Conservation (phyloP, 2,113 vertebrate genomes). For the Bubalus kerabau region DNA sequence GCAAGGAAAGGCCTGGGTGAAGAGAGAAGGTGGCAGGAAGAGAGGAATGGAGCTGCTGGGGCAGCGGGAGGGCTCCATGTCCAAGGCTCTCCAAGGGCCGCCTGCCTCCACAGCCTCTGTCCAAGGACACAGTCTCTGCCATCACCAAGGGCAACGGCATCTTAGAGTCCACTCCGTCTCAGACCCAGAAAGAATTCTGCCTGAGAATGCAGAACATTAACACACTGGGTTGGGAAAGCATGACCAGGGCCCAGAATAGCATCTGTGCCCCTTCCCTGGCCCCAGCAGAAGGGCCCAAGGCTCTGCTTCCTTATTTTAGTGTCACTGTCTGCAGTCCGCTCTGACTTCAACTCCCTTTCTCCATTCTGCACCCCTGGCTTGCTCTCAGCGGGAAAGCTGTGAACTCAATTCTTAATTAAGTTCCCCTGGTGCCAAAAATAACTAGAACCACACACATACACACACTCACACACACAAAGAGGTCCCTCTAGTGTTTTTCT, state of each 20-base stretch:
- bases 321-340: neutral
- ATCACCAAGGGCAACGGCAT: neutral
- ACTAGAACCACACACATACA: neutral
- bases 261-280: rapidly evolving
- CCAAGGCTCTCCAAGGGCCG: neutral
- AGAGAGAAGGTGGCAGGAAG: neutral
- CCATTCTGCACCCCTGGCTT: neutral
- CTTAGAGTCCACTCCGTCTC: neutral
- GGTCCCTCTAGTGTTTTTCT: neutral
- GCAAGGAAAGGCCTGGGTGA: neutral
- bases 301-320: neutral
- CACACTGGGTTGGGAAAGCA: neutral
- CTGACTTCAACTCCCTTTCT: neutral
- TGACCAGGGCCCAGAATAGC: neutral
- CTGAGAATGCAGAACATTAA: neutral
- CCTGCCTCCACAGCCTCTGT: neutral
- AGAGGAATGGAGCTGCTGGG: rapidly evolving
- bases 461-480: neutral
- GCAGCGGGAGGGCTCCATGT: rapidly evolving
- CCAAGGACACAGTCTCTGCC: neutral
- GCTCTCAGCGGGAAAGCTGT: neutral
- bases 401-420: conserved; percentile 41
- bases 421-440: conserved; percentile 37
- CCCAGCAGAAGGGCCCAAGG: neutral
- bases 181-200: neutral